phyloP scores from a whole-genome alignment of 1,140 invertebrate genomes.

The Stenopsyche tienmushanensis region DNA sequence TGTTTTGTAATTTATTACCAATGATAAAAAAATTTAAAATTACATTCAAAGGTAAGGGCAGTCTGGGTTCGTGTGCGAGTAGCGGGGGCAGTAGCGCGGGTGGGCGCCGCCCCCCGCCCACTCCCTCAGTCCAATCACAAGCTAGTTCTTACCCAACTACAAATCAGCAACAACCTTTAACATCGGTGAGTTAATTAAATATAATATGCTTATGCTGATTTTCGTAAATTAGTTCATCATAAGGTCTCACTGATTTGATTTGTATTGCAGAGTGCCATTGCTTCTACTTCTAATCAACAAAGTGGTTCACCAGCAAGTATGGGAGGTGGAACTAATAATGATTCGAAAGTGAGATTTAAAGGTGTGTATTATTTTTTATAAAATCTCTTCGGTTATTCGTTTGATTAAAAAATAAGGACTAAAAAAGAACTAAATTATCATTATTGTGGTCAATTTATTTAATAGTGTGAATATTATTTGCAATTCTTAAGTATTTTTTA shows the following conservation, averaged over 20 bases:
- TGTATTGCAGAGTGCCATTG: constrained; percentile 49
- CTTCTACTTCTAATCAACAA: constrained; percentile 54
- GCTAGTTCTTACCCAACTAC: not conserved
- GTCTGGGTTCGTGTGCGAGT: constrained; percentile 58
- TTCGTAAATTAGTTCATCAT: constrained; percentile 13
- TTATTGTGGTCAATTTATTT: too few species aligned
- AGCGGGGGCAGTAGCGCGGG: constrained; percentile 54
- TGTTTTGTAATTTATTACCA: too few species aligned
- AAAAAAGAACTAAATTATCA: too few species aligned
- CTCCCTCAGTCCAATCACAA: constrained; percentile 47
- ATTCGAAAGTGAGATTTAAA: constrained; percentile 54
- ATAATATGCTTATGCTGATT: not conserved
- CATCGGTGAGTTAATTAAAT: constrained; percentile 46
- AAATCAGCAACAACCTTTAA: constrained; percentile 47
- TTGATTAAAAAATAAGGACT: too few species aligned
- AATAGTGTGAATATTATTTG: too few species aligned
- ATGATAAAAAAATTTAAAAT: too few species aligned
- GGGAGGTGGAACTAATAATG: constrained; percentile 51
- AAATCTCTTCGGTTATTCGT: too few species aligned
- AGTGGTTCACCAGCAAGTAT: constrained; percentile 49
- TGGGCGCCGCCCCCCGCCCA: constrained; percentile 39
- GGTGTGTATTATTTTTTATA: constrained; percentile 41
- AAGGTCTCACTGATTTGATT: too few species aligned
- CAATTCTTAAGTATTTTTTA: too few species aligned
- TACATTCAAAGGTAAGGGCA: constrained; percentile 52